Percentiles rank a stretch among this genome's conserved stretches.
Evolutionary conservation across 2,113 vertebrate genomes (phyloP).

Genomic region (Cyrtonyx montezumae): DNA sequence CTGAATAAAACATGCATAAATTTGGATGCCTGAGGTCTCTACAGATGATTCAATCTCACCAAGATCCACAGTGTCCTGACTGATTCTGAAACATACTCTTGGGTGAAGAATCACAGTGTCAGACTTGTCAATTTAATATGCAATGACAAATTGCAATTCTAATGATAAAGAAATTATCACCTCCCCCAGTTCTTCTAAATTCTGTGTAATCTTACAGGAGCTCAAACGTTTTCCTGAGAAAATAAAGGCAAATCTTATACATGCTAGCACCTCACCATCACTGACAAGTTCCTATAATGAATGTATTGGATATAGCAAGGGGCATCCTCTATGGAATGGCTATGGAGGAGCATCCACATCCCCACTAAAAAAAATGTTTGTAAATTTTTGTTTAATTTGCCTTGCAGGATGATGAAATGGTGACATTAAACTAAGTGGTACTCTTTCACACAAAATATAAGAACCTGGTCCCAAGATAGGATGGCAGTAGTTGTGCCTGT

Average conservation of each 20-base stretch:
- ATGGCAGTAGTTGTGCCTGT: neutral
- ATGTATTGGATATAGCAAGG: neutral
- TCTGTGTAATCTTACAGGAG: neutral
- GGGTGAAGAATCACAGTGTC: neutral
- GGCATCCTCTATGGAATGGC: neutral
- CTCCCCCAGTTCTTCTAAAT: neutral
- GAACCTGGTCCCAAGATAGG: neutral
- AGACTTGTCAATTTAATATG: neutral
- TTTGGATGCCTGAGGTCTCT: neutral
- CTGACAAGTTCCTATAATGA: neutral
- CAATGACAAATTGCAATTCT: neutral
- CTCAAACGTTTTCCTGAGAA: neutral
- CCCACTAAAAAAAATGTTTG: neutral
- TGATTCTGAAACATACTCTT: neutral
- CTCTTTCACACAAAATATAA: neutral
- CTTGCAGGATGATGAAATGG: neutral
- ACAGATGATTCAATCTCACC: neutral
- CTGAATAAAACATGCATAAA: neutral
- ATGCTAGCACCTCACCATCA: neutral
- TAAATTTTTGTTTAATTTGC: neutral
- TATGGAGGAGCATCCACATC: neutral
- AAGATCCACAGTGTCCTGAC: neutral
- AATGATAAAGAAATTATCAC: neutral
- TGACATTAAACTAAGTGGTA: neutral
- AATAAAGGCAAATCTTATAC: neutral